These are phyloP conservation scores for Pygmarrhopalites habei DNA, from an alignment of 1,140 invertebrate genomes.

Conservation along the genomic window DNA sequence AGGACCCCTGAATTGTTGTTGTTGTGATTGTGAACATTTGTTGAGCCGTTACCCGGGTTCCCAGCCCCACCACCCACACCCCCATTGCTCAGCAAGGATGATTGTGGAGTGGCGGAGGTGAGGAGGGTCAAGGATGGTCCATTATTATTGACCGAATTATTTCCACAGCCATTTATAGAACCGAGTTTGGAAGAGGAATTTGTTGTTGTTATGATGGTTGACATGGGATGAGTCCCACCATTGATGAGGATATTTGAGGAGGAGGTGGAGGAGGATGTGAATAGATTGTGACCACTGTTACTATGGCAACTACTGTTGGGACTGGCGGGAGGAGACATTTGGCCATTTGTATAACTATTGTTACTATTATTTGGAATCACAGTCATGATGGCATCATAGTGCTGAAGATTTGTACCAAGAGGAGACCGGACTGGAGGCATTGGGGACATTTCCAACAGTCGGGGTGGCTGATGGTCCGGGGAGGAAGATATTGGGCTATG, in stretches of 20 bases:
- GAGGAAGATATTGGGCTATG: no score
- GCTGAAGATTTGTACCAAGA: conserved; percentile 2
- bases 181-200: no score
- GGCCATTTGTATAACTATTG: conserved; percentile 40
- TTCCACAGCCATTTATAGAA: no score
- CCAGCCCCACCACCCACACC: neutral
- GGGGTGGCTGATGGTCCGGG: neutral
- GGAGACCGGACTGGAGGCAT: neutral
- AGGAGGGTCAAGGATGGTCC: neutral
- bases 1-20: neutral
- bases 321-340: conserved; percentile 51
- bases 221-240: no score
- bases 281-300: neutral
- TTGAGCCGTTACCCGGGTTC: neutral
- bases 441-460: neutral
- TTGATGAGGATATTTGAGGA: no score
- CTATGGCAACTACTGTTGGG: conserved; percentile 36
- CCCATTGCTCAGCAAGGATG: conserved; percentile 1
- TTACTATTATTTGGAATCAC: conserved; percentile 23
- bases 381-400: conserved; percentile 29
- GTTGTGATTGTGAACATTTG: neutral
- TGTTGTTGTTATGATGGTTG: no score
- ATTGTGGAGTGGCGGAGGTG: neutral
- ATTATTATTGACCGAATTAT: no score
- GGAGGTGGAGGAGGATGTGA: no score